These are phyloP conservation scores for Tadarida brasiliensis DNA, from an alignment of 2,797 vertebrate genomes.

Conservation along the genomic window DNA sequence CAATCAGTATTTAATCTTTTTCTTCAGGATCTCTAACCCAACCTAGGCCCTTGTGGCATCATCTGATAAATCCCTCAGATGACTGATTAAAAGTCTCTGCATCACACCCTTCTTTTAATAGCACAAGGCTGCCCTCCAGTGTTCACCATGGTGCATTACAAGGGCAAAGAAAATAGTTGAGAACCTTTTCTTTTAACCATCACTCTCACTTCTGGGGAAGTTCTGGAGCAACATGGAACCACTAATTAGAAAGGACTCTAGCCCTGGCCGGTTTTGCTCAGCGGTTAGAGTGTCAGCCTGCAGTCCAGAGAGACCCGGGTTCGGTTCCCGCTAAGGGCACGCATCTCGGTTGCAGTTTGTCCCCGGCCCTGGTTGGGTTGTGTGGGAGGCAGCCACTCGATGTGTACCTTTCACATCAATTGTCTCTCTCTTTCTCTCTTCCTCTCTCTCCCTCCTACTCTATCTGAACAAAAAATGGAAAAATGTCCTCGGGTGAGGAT, in stretches of 20 bases:
- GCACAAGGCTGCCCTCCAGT: conserved; percentile 71
- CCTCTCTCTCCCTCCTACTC: too few relatives aligned
- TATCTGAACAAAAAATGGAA: too few relatives aligned
- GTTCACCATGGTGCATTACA: not conserved
- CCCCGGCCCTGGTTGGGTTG: too few relatives aligned
- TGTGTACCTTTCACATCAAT: too few relatives aligned
- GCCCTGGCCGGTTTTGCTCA: too few relatives aligned
- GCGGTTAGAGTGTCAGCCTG: too few relatives aligned
- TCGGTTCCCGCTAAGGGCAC: too few relatives aligned
- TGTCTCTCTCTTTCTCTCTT: too few relatives aligned
- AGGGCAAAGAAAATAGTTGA: not conserved
- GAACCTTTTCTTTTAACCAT: not conserved
- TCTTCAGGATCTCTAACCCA: not conserved
- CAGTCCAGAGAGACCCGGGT: too few relatives aligned
- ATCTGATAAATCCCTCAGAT: conserved; percentile 5
- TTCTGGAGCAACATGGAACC: not conserved
- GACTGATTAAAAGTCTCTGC: not conserved
- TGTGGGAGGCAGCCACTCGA: too few relatives aligned
- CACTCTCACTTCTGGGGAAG: conserved; percentile 16
- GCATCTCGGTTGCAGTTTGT: too few relatives aligned
- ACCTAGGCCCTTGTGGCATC: not conserved
- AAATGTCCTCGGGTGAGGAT: too few relatives aligned
- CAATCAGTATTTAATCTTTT: conserved; percentile 50
- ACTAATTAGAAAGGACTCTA: not conserved
- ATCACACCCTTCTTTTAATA: not conserved